phyloP scores from a whole-genome alignment of 1,140 invertebrate species.

The Oreohelix idahoensis region DNA sequence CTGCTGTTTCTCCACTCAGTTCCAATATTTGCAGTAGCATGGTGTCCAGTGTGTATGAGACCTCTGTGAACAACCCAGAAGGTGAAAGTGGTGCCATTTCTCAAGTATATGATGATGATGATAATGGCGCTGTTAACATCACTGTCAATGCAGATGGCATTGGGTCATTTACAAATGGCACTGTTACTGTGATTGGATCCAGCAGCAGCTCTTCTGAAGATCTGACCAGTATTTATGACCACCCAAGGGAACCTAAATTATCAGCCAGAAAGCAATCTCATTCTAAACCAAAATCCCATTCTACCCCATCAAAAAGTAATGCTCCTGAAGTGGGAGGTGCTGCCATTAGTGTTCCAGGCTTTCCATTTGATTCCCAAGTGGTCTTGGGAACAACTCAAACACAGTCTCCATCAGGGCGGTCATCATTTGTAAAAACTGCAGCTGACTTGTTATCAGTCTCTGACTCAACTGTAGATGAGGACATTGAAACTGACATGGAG shows the following conservation, averaged over 20 bases:
- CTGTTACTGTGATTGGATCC: neutral
- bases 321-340: too few relatives aligned
- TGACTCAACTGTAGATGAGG: neutral
- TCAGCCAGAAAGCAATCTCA: neutral
- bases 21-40: conserved; percentile 65
- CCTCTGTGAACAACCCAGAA: conserved; percentile 43
- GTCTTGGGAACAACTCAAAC: neutral
- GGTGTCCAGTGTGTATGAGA: conserved; percentile 69
- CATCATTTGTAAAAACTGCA: neutral
- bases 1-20: conserved; percentile 59
- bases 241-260: neutral
- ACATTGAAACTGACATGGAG: neutral
- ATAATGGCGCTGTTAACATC: neutral
- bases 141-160: neutral
- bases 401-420: neutral
- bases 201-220: neutral
- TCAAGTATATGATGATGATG: conserved; percentile 23
- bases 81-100: neutral
- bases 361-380: neutral
- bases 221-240: conserved; percentile 32
- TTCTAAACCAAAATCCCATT: neutral
- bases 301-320: neutral
- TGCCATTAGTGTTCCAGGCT: neutral
- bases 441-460: neutral
- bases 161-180: neutral